Percentiles rank a stretch among this genome's conserved stretches.
These are phyloP conservation scores for Darevskia nairensis DNA, from an alignment of 2,797 vertebrate genomes.

Conservation along the genomic window DNA sequence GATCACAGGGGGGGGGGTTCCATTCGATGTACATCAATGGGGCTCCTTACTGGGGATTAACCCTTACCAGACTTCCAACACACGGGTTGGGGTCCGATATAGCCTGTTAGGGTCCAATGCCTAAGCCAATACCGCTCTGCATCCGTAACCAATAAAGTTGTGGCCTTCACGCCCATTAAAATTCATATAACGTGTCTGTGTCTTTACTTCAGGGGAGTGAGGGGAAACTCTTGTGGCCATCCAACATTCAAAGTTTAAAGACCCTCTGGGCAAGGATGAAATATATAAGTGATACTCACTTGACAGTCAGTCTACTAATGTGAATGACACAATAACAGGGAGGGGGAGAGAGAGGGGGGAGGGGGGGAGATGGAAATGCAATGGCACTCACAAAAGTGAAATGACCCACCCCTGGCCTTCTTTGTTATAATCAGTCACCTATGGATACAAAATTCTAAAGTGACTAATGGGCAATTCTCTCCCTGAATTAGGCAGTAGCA, in stretches of 20 bases:
- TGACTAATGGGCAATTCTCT: slow-evolving; percentile 64
- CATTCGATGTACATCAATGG: too few relatives aligned
- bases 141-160: too few relatives aligned
- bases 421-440: slow-evolving; percentile 59
- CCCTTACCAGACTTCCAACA: too few relatives aligned
- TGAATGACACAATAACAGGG: slow-evolving; percentile 48
- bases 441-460: slow-evolving; percentile 55
- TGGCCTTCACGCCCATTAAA: too few relatives aligned
- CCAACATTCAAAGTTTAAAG: slow-evolving; percentile 44
- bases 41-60: too few relatives aligned
- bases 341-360: too few relatives aligned
- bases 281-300: slow-evolving; percentile 55
- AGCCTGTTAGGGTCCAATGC: too few relatives aligned
- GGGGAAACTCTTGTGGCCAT: slow-evolving; percentile 24
- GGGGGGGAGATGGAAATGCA: slow-evolving; percentile 36
- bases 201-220: too few relatives aligned
- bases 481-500: slow-evolving; percentile 58
- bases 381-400: slow-evolving; percentile 59
- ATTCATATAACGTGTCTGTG: too few relatives aligned
- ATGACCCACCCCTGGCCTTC: slow-evolving; percentile 57
- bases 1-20: too few relatives aligned
- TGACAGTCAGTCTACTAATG: slow-evolving; percentile 58
- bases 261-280: slow-evolving; percentile 58
- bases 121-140: too few relatives aligned
- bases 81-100: too few relatives aligned